Evolutionary conservation across 2,888 invertebrate genomes (phyloP).

Genomic region (Cremastobaeus sp.): DNA sequence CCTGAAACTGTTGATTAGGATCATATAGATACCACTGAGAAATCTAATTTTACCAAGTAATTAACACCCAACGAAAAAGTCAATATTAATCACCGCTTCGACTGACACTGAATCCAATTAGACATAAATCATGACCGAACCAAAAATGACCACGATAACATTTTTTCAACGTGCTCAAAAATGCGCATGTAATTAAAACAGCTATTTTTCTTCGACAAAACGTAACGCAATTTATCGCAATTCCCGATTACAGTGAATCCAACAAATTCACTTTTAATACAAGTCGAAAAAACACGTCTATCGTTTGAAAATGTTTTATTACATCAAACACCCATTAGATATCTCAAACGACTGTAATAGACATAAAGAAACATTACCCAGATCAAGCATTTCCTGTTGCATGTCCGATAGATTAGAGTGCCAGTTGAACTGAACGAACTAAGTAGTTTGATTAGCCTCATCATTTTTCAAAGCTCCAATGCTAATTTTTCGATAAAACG

Average conservation of each 20-base stretch:
- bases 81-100: conserved; percentile 8
- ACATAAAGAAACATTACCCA: conserved; percentile 54
- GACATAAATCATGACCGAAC: conserved; percentile 21
- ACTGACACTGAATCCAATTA: conserved; percentile 29
- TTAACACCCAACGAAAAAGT: conserved; percentile 22
- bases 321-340: conserved; percentile 49
- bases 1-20: conserved; percentile 18
- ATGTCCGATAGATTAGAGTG: conserved; percentile 54
- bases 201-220: background rate
- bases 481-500: conserved; percentile 54
- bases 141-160: conserved; percentile 9
- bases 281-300: conserved; percentile 14
- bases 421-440: conserved; percentile 51
- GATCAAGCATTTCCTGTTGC: conserved; percentile 56
- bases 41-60: conserved; percentile 23
- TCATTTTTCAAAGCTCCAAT: conserved; percentile 47
- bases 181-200: conserved; percentile 24
- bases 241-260: conserved; percentile 1
- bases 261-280: conserved; percentile 45
- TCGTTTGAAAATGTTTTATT: conserved; percentile 48
- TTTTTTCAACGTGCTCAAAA: conserved; percentile 1
- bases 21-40: background rate
- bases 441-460: conserved; percentile 57
- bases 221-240: conserved; percentile 26
- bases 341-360: conserved; percentile 56